phyloP scores from a whole-genome alignment of 2,113 vertebrate species.

The Nansenia antarctica region DNA sequence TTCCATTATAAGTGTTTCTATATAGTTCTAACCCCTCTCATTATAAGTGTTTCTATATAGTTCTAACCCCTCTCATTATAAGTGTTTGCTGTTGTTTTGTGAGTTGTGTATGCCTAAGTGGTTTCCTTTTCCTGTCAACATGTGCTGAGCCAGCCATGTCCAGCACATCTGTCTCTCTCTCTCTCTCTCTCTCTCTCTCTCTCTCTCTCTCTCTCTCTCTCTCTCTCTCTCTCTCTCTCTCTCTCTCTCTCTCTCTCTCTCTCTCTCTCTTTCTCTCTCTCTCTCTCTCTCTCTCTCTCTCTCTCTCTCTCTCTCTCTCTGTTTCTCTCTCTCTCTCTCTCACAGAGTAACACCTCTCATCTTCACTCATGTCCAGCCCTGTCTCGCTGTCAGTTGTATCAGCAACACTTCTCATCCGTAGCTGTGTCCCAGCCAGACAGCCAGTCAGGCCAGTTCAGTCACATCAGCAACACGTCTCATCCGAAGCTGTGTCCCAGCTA shows the following conservation, averaged over 20 bases:
- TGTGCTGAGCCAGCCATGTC: neutral
- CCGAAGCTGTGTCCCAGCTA: constrained; percentile 19
- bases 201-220: too few relatives aligned
- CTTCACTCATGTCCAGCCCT: neutral
- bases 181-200: too few relatives aligned
- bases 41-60: neutral
- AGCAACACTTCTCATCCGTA: constrained; percentile 14
- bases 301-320: too few relatives aligned
- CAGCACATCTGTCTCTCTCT: constrained; percentile 9
- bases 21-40: neutral
- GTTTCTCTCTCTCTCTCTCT: too few relatives aligned
- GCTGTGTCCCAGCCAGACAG: neutral
- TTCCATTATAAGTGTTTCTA: too few relatives aligned
- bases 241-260: too few relatives aligned
- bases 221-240: too few relatives aligned
- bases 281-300: too few relatives aligned
- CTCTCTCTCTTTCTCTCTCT: too few relatives aligned
- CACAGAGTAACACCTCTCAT: too few relatives aligned
- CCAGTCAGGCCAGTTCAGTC: neutral
- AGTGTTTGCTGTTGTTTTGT: neutral
- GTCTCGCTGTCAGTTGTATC: constrained; percentile 10
- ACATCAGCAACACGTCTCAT: constrained; percentile 17
- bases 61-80: neutral
- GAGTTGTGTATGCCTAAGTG: constrained; percentile 9
- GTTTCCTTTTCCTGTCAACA: constrained; percentile 14